phyloP scores from a whole-genome alignment of 2,888 invertebrate genomes.

The Lysandra bellargus region DNA sequence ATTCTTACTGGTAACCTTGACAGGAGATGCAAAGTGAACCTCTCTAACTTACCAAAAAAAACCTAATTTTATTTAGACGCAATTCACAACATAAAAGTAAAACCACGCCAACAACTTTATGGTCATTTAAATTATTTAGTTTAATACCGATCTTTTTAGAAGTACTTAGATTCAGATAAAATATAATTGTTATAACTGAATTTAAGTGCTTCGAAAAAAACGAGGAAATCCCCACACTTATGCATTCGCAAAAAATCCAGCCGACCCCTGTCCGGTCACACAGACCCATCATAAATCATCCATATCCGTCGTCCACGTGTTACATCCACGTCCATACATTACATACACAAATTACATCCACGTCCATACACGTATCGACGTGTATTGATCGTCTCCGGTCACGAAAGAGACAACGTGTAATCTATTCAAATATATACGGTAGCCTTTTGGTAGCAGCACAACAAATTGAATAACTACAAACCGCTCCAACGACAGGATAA shows the following conservation, averaged over 20 bases:
- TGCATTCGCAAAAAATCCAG: background rate
- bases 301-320: constrained; percentile 5
- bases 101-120: no score
- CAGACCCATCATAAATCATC: constrained; percentile 4
- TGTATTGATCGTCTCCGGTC: constrained; percentile 14
- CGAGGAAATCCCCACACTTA: background rate
- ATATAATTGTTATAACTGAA: no score
- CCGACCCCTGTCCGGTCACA: background rate
- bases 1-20: no score
- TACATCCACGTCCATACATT: background rate
- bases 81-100: no score
- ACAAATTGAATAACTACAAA: background rate
- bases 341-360: constrained; percentile 18
- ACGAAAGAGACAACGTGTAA: background rate
- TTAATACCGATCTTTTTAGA: no score
- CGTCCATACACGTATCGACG: constrained; percentile 16
- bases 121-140: no score
- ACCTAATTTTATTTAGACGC: no score
- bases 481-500: background rate
- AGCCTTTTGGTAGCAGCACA: background rate
- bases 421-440: constrained; percentile 3
- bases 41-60: no score
- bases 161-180: no score
- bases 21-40: no score
- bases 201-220: background rate